Percentiles rank a stretch among this genome's conserved stretches.
phyloP scores from a whole-genome alignment of 2,113 vertebrate genomes.

The Nothoprocta perdicaria region DNA sequence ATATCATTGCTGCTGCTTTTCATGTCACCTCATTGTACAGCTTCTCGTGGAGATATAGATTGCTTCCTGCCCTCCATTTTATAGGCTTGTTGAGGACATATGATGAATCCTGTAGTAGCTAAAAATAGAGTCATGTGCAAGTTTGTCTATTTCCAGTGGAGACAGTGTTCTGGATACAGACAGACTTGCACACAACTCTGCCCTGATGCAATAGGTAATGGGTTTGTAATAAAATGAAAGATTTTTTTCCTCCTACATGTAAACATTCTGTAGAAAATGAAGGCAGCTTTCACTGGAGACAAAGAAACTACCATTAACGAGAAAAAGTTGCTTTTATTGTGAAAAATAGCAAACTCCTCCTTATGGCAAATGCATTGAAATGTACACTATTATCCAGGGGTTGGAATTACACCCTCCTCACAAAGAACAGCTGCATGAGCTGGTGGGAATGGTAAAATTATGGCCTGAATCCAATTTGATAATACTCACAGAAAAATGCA shows the following conservation, averaged over 20 bases:
- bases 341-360: conserved; percentile 24
- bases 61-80: background rate
- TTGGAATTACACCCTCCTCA: conserved; percentile 61
- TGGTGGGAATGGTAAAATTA: conserved; percentile 53
- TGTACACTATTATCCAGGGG: conserved; percentile 46
- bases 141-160: too few species aligned
- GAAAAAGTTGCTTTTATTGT: conserved; percentile 29
- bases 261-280: conserved; percentile 63
- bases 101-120: background rate
- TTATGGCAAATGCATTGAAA: conserved; percentile 37
- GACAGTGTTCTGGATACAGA: background rate
- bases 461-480: conserved; percentile 50
- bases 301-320: conserved; percentile 16
- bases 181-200: background rate
- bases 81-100: background rate
- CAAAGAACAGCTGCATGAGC: conserved; percentile 54
- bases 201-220: conserved; percentile 26
- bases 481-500: background rate
- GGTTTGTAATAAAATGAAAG: conserved; percentile 14
- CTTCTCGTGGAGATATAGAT: background rate
- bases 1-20: background rate
- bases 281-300: conserved; percentile 39
- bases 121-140: background rate
- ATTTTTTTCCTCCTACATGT: conserved; percentile 29
- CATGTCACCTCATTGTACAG: rapidly evolving